Percentiles rank a stretch among this genome's conserved stretches.
Conservation (phyloP, 2,113 vertebrate genomes). For the Ariopsis seemanni region DNA sequence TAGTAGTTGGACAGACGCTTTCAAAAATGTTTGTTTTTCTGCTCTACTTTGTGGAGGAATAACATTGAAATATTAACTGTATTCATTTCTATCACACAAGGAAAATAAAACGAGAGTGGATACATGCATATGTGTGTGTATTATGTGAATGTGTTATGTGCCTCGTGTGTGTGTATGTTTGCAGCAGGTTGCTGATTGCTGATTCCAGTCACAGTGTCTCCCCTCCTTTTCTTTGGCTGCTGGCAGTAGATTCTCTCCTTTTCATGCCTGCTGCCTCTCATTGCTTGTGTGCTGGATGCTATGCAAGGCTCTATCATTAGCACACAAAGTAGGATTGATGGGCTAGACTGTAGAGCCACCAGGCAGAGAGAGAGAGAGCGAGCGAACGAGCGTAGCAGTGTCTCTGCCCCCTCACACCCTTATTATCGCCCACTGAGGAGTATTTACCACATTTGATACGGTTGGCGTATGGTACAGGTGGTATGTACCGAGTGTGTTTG, state of each 20-base stretch:
- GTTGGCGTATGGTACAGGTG: slow-evolving; percentile 50
- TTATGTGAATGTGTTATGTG: not conserved
- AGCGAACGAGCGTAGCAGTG: slow-evolving; percentile 6
- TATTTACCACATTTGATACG: slow-evolving; percentile 51
- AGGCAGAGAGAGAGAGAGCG: slow-evolving; percentile 30
- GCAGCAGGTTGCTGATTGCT: slow-evolving; percentile 70
- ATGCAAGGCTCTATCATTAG: slow-evolving; percentile 74
- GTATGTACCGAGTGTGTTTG: not conserved
- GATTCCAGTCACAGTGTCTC: slow-evolving; percentile 76
- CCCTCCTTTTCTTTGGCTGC: slow-evolving; percentile 64
- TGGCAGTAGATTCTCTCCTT: slow-evolving; percentile 76
- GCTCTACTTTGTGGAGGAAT: not conserved
- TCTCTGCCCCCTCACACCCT: slow-evolving; percentile 57
- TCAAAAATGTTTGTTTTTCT: not conserved
- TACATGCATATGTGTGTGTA: not conserved
- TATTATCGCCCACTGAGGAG: slow-evolving; percentile 69
- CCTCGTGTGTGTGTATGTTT: not conserved
- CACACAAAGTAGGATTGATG: slow-evolving; percentile 79
- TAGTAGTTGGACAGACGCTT: not conserved
- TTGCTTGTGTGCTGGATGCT: slow-evolving; percentile 62
- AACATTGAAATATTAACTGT: not conserved
- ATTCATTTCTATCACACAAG: not conserved
- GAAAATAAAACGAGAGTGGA: not conserved
- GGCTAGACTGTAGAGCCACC: slow-evolving; percentile 63
- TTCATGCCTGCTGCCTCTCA: slow-evolving; percentile 71